Evolutionary conservation across 2,797 vertebrate species (phyloP).

Genomic region (Petrocephalus sullivani): DNA sequence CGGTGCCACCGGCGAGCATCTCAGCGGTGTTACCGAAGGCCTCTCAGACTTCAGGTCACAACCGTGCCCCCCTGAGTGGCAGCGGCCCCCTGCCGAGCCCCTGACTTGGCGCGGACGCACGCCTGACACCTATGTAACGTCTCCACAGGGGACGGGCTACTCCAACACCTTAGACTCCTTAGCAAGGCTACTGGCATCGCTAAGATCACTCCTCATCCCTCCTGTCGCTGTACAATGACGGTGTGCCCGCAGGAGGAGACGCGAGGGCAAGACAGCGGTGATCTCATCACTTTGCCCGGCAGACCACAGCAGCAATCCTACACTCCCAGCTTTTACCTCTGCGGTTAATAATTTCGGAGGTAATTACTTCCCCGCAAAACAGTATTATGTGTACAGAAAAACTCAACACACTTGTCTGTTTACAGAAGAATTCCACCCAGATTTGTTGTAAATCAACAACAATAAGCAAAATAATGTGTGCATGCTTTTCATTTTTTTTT

Average conservation of each 20-base stretch:
- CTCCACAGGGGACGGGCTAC: not conserved
- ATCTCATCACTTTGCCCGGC: not conserved
- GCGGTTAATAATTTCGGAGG: not conserved
- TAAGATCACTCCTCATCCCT: not conserved
- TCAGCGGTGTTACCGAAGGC: not conserved
- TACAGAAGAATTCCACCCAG: not conserved
- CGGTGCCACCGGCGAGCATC: not conserved
- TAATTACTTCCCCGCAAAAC: not conserved
- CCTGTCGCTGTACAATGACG: not conserved
- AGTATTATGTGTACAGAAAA: not conserved
- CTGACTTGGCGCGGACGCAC: not conserved
- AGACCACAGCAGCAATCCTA: not conserved
- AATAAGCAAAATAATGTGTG: not conserved
- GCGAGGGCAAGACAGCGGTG: not conserved
- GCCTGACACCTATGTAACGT: not conserved
- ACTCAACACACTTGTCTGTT: not conserved
- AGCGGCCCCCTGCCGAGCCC: not conserved
- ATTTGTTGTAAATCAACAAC: not conserved
- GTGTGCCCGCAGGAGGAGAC: not conserved
- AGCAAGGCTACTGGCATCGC: not conserved
- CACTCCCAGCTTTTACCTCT: not conserved
- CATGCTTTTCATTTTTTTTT: not conserved
- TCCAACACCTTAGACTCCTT: not conserved
- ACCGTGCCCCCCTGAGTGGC: not conserved
- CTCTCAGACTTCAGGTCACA: not conserved